Evolutionary conservation across 2,113 vertebrate genomes (phyloP).

Genomic region (Delphinapterus leucas): DNA sequence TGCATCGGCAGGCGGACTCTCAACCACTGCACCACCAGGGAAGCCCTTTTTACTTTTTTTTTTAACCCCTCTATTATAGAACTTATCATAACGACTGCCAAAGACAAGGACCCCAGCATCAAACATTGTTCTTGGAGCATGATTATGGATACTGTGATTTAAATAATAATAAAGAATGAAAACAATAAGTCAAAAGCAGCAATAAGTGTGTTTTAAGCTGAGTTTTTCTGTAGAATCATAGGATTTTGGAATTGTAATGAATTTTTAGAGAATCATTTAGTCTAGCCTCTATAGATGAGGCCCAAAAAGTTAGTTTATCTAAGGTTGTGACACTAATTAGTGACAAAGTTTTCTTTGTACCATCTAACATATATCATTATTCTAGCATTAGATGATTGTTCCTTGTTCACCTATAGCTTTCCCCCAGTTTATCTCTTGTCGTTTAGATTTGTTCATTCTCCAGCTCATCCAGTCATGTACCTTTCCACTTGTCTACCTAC

Average conservation of each 20-base stretch:
- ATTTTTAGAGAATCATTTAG: not conserved
- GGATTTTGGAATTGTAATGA: not conserved
- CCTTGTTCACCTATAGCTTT: not conserved
- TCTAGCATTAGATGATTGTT: not conserved
- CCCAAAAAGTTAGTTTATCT: not conserved
- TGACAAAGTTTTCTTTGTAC: not conserved
- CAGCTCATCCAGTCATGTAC: not conserved
- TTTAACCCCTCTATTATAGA: not conserved
- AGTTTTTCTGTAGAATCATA: not conserved
- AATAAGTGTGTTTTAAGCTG: not conserved
- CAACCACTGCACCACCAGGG: too few species aligned
- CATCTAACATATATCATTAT: not conserved
- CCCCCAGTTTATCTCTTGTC: not conserved
- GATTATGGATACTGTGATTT: not conserved
- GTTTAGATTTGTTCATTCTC: not conserved
- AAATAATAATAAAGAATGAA: not conserved
- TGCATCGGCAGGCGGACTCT: too few species aligned
- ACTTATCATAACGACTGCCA: not conserved
- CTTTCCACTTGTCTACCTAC: not conserved
- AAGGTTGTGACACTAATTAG: not conserved
- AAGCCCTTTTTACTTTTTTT: not conserved
- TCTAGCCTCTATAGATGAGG: not conserved
- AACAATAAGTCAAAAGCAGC: not conserved
- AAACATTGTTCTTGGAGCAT: not conserved
- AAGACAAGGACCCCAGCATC: not conserved